Evolutionary conservation across 2,888 invertebrate genomes (phyloP).

Genomic region (Nomada goodeniana): DNA sequence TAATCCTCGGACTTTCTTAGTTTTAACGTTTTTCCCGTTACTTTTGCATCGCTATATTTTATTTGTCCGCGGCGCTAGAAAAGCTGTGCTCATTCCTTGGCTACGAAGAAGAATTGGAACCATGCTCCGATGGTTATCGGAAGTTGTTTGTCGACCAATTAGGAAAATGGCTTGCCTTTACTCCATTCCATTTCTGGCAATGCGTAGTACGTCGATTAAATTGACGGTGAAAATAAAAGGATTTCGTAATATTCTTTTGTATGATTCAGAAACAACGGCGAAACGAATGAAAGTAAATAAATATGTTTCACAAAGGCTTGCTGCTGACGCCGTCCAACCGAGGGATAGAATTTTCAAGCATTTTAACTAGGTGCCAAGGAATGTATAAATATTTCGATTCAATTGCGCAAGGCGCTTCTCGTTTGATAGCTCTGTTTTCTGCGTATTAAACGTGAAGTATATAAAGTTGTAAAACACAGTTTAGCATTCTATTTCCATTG

Average conservation of each 20-base stretch:
- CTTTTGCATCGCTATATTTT: constrained; percentile 40
- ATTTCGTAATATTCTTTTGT: constrained; percentile 40
- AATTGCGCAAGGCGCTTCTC: neutral
- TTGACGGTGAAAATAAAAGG: constrained; percentile 37
- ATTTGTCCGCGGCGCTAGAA: constrained; percentile 39
- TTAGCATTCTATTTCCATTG: neutral
- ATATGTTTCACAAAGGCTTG: constrained; percentile 37
- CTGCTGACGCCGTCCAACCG: neutral
- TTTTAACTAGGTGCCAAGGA: constrained; percentile 27
- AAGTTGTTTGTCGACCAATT: constrained; percentile 73
- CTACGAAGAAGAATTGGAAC: constrained; percentile 58
- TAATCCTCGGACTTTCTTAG: constrained; percentile 49
- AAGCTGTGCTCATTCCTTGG: constrained; percentile 50
- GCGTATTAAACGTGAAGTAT: no score
- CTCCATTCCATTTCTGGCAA: constrained; percentile 26
- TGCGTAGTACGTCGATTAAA: constrained; percentile 56
- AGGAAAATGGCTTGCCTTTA: constrained; percentile 74
- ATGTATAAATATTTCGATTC: constrained; percentile 34
- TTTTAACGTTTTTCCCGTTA: constrained; percentile 19
- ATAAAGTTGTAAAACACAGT: no score
- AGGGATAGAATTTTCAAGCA: constrained; percentile 19
- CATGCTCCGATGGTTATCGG: constrained; percentile 65
- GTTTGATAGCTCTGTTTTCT: neutral
- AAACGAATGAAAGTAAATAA: constrained; percentile 45
- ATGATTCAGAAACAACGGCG: constrained; percentile 37